Evolutionary conservation across 1,140 invertebrate species (phyloP), one percentile per base, ranked within the genome.

Genomic region (Druon quercuslanigerum): DNA sequence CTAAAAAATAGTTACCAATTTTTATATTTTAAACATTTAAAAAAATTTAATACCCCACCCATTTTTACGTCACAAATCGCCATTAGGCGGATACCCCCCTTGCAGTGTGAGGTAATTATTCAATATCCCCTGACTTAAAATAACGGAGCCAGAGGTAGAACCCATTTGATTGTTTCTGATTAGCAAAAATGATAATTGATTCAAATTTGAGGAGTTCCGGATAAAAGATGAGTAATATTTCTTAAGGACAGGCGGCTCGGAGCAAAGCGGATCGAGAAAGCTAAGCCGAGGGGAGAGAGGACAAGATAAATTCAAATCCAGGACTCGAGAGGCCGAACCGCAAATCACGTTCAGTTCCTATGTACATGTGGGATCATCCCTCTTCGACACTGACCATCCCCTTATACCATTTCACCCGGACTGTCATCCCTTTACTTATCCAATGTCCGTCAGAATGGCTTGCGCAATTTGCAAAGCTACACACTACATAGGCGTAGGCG

Each of bases 281-380:
- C 78, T 74, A 77, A 79, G 56, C 77, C 73, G 73, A 52, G 76
- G 56, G 52, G 19, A 66, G 40, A 66, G 54, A 81, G 79, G 82
- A 85, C 83, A 87, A 88, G 87, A 89, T 88, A 88, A 89, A 89
- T 89, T 89, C 87, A 88, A 89, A 89, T 89, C 88, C 87, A 78
- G 77, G 84, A 86, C 83, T 85, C 83, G 78, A 76, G 77, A 87
- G 85, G 85, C 83, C 84, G 83, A 85, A 86, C 86, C 86, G 86
- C 87, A 89, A 89, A 89, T 89, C 87, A 89, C 87, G 84, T 86
- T 85, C 80, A 82, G 81, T 80, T 85, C 76, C 82, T 86, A 87
- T 87, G 84, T 87, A 86, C 84, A 84, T 84, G 72, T 79, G 78
- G 86, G 87, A 89, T 89, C 86, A 89, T 89, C 87, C 87, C 86